Conservation (phyloP, 2,797 vertebrate species). For the Leucoraja ocellata region DNA sequence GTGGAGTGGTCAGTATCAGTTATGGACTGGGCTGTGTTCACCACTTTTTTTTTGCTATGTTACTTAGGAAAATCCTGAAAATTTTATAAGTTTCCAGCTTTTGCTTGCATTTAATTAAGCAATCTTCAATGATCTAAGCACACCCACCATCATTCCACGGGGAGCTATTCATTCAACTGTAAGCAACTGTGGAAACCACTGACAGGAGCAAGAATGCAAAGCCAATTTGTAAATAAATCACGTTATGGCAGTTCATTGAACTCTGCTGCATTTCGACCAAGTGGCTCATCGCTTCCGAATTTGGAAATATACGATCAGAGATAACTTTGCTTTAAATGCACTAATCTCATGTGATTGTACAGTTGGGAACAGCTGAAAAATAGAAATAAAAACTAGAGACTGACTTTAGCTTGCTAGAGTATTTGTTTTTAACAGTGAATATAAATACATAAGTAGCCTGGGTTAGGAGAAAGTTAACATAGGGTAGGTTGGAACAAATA, state of each 20-base stretch:
- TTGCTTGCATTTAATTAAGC: not conserved
- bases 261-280: not conserved
- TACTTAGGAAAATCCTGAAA: not conserved
- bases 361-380: not conserved
- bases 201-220: not conserved
- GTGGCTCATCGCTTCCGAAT: not conserved
- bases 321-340: not conserved
- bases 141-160: not conserved
- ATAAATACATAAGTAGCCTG: not conserved
- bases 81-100: not conserved
- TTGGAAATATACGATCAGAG: not conserved
- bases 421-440: not conserved
- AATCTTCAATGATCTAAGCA: not conserved
- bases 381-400: not conserved
- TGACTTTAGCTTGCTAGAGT: not conserved
- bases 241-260: not conserved
- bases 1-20: no score
- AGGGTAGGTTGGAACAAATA: not conserved
- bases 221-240: not conserved
- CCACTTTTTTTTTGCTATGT: not conserved
- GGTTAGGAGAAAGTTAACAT: not conserved
- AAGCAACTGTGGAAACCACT: not conserved
- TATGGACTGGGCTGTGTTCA: no score
- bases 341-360: not conserved
- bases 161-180: not conserved